phyloP scores from a whole-genome alignment of 2,113 vertebrate genomes.

The Sturnus vulgaris region DNA sequence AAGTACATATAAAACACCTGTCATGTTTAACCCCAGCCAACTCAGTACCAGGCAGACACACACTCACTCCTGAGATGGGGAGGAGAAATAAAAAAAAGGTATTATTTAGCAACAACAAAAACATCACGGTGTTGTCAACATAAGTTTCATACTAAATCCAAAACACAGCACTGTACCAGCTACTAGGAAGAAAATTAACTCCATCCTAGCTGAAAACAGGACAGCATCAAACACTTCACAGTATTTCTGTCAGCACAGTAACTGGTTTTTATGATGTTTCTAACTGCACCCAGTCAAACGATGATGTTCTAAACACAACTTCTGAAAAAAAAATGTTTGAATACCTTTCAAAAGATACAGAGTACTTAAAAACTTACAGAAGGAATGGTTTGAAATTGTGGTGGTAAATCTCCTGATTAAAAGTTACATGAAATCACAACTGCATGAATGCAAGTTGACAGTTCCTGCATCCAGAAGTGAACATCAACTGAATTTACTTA shows the following conservation, averaged over 20 bases:
- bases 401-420: constrained; percentile 1
- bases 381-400: constrained; percentile 19
- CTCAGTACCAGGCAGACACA: background rate
- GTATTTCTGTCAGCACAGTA: background rate
- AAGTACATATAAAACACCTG: background rate
- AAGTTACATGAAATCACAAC: background rate
- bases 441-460: background rate
- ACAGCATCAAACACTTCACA: background rate
- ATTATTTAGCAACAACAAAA: background rate
- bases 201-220: background rate
- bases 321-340: constrained; percentile 25
- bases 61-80: background rate
- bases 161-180: background rate
- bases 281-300: background rate
- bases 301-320: constrained; percentile 8
- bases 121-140: background rate
- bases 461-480: background rate
- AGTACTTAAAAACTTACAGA: constrained; percentile 15
- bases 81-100: background rate
- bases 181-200: background rate
- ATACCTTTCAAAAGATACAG: background rate
- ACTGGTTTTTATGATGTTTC: constrained; percentile 36
- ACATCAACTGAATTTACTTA: background rate
- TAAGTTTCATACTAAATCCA: background rate
- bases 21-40: background rate